phyloP scores from a whole-genome alignment of 2,797 vertebrate species.

The Percopsis omiscomaycus region DNA sequence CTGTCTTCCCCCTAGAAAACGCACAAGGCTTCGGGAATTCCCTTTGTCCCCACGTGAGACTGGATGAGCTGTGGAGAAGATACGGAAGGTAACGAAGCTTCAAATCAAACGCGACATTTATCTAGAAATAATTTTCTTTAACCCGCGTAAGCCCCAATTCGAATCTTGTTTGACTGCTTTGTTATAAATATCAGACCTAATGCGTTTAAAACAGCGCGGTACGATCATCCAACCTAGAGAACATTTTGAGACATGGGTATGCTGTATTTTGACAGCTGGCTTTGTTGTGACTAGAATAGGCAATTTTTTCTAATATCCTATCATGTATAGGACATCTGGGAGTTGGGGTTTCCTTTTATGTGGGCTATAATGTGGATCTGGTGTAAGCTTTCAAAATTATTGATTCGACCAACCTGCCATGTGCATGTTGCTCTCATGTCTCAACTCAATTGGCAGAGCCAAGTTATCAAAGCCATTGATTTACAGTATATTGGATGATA shows the following conservation, averaged over 20 bases:
- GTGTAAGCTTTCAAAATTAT: too few species aligned
- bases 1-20: conserved; percentile 17
- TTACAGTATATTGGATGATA: too few species aligned
- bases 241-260: too few species aligned
- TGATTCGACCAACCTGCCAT: too few species aligned
- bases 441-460: too few species aligned
- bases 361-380: background rate
- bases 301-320: too few species aligned
- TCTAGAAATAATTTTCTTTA: background rate
- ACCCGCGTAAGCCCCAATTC: background rate
- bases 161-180: background rate
- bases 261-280: background rate
- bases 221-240: too few species aligned
- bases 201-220: background rate
- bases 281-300: conserved; percentile 8
- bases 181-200: background rate
- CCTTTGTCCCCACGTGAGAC: conserved; percentile 70
- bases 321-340: too few species aligned
- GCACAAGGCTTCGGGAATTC: conserved; percentile 52
- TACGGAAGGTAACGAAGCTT: conserved; percentile 31
- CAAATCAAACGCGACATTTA: background rate
- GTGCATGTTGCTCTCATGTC: too few species aligned
- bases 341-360: background rate
- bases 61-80: conserved; percentile 39
- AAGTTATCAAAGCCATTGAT: too few species aligned